phyloP scores from a whole-genome alignment of 2,797 vertebrate species.

The Naso thynnoides region DNA sequence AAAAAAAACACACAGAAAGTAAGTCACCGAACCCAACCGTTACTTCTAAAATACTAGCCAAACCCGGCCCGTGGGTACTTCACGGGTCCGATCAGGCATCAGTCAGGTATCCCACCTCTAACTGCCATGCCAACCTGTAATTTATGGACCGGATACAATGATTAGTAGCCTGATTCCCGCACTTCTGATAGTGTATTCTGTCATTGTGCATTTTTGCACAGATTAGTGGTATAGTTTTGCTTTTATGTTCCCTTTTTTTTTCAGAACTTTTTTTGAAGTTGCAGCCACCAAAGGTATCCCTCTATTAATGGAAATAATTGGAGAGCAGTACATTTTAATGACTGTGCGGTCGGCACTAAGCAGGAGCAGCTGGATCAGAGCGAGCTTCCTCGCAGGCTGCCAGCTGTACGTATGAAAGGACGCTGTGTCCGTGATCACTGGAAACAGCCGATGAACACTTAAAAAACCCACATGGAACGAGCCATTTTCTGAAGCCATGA shows the following conservation, averaged over 20 bases:
- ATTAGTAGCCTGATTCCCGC: constrained; percentile 49
- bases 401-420: constrained; percentile 63
- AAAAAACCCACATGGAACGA: constrained; percentile 43
- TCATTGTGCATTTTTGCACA: constrained; percentile 10
- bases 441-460: constrained; percentile 44
- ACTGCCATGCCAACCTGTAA: constrained; percentile 17
- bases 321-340: constrained; percentile 59
- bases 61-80: no score
- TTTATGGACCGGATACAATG: constrained; percentile 10
- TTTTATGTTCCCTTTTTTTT: constrained; percentile 46
- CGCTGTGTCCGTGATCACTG: background rate
- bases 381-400: no score
- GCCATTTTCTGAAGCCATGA: constrained; percentile 42
- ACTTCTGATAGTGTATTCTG: background rate
- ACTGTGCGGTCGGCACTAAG: constrained; percentile 23
- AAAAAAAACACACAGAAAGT: no score
- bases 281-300: constrained; percentile 50
- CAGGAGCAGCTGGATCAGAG: constrained; percentile 61
- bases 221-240: background rate
- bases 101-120: no score
- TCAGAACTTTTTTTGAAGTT: constrained; percentile 56
- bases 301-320: constrained; percentile 71
- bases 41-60: no score
- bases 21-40: no score
- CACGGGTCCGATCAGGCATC: no score